Base-by-base conservation (phyloP, 2,797 vertebrate genomes). In the Cuniculus paca region DNA sequence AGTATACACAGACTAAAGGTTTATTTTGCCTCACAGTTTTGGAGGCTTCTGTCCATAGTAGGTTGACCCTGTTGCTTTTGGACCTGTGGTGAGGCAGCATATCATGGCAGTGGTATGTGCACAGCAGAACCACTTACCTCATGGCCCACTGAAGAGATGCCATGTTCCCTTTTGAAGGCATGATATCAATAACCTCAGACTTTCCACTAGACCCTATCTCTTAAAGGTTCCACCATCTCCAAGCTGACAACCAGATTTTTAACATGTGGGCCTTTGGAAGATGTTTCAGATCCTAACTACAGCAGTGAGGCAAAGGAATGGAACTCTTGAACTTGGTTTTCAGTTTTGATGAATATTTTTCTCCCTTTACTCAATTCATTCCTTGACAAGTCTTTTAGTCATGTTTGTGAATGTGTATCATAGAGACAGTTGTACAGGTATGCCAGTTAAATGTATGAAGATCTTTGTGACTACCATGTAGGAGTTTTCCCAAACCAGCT, bases 311-410 rank as follows among this genome's bases (percentile, higher is more conserved):
- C 45, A 60, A 24, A 61, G 75, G 36, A 84, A 52, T 90, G 36
- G 63, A 61, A 26, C 42, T 84, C 54, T 78, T 39, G 45, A 88
- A 10, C 24, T 84, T 87, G 77, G 36, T 93, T 94, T 92, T 81
- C 36, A 72, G 31, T 78, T 95, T 88, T 85, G 80, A 87, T 83
- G 65, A 80, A 26, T 75, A 63, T 94, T 68, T 85, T 70, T 84
- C 12, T 93, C 39, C 28, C 14, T 94, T 72, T 94, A 90, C 26
- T 95, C 39, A 45, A 34, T 77, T 91, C 54, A 90, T 36, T 86
- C 81, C 80, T 89, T 88, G 80, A 91, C 14, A 72, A 10, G 42
- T 87, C 48, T 84, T 81, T 72, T 42, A 88, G 81, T 84, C 20
- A 52, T 4, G 22, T 95, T 81, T 78, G 34, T 68, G 45, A 85